Conservation (phyloP, 2,888 invertebrate genomes). For the Willowsia nigromaculata region DNA sequence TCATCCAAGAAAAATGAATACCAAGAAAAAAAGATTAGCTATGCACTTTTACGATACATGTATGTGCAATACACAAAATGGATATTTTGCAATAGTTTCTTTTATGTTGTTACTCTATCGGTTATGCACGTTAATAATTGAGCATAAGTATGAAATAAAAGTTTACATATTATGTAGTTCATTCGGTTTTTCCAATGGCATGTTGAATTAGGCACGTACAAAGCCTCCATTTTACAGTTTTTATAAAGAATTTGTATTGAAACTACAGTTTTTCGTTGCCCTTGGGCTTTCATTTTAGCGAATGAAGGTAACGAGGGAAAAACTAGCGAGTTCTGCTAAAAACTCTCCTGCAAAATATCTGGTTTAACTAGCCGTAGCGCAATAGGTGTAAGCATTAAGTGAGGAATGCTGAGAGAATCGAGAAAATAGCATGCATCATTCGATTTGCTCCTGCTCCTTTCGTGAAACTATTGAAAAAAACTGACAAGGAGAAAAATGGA, state of each 20-base stretch:
- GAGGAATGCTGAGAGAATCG: constrained; percentile 27
- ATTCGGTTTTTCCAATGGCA: background rate
- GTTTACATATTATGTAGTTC: background rate
- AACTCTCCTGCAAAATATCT: too few relatives aligned
- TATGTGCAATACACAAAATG: background rate
- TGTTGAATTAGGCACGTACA: constrained; percentile 20
- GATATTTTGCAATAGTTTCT: background rate
- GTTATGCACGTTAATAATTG: background rate
- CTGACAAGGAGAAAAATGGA: constrained; percentile 41
- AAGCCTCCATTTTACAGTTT: background rate
- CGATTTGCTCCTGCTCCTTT: constrained; percentile 24
- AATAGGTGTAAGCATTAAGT: constrained; percentile 5
- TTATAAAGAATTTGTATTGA: constrained; percentile 43
- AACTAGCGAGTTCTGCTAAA: background rate
- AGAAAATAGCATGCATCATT: constrained; percentile 49
- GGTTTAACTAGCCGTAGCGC: background rate
- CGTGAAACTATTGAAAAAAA: constrained; percentile 5
- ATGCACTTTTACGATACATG: background rate
- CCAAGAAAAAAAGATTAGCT: background rate
- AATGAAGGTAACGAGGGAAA: background rate
- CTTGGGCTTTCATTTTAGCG: constrained; percentile 2
- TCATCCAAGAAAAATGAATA: background rate
- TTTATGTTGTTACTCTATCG: background rate
- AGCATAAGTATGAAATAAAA: background rate
- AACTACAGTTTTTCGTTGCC: constrained; percentile 55